phyloP scores from a whole-genome alignment of 2,113 vertebrate species.

The Dicerorhinus sumatrensis region DNA sequence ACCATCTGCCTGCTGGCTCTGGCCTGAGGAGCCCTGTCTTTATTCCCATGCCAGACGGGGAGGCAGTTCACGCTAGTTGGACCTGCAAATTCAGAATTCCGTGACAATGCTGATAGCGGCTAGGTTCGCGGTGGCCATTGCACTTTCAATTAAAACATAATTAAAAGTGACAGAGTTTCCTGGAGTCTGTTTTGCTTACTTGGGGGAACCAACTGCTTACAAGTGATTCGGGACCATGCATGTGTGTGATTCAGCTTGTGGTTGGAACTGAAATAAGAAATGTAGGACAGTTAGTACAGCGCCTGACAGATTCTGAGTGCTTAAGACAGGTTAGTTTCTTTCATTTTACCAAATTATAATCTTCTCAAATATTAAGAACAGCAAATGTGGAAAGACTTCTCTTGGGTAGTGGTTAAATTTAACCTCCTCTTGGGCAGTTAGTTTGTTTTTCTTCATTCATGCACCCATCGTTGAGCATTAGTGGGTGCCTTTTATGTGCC shows the following conservation, averaged over 20 bases:
- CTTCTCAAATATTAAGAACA: neutral
- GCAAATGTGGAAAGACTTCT: neutral
- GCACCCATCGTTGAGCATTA: fast-evolving
- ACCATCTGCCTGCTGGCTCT: neutral
- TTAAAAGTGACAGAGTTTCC: neutral
- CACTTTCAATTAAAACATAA: neutral
- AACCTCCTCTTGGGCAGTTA: neutral
- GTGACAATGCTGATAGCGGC: neutral
- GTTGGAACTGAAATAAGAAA: neutral
- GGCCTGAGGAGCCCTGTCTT: fast-evolving
- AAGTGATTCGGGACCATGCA: fast-evolving
- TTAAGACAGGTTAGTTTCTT: fast-evolving
- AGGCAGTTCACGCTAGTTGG: neutral
- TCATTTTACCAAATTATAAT: neutral
- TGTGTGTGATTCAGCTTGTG: neutral
- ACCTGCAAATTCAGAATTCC: neutral
- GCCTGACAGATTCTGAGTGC: fast-evolving
- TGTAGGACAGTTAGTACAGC: fast-evolving
- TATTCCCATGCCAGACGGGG: fast-evolving
- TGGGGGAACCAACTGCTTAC: neutral
- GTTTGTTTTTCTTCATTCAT: neutral
- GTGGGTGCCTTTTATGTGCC: neutral
- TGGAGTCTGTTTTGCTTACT: neutral
- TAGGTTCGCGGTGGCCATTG: too few species aligned
- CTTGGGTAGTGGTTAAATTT: neutral